phyloP scores from a whole-genome alignment of 2,797 vertebrate genomes.

The Pangasius macronema region DNA sequence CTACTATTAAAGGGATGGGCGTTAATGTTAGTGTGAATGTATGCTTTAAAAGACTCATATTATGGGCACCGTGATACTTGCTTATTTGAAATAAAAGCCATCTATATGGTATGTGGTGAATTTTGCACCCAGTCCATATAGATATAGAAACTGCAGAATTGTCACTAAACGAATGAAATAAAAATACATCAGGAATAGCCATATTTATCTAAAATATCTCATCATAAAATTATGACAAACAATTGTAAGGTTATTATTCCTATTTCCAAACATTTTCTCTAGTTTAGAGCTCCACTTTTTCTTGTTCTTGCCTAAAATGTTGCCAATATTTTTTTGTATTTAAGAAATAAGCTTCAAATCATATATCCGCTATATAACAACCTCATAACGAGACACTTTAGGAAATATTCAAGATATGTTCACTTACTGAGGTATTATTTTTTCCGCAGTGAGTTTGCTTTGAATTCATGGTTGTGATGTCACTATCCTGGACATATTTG shows the following conservation, averaged over 20 bases:
- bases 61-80: background rate
- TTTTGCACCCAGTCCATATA: background rate
- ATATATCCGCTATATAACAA: too few relatives aligned
- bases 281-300: background rate
- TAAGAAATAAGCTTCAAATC: background rate
- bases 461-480: background rate
- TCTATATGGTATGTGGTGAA: too few relatives aligned
- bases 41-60: background rate
- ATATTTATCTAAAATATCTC: background rate
- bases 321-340: background rate
- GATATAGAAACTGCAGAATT: background rate
- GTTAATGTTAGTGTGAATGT: background rate
- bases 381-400: too few relatives aligned
- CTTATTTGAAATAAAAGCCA: background rate
- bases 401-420: background rate
- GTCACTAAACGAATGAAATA: background rate
- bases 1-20: conserved; percentile 7
- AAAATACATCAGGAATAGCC: background rate
- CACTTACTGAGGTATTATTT: background rate
- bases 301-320: background rate
- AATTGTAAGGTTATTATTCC: background rate
- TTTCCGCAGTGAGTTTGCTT: background rate
- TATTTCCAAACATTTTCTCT: background rate
- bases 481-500: background rate
- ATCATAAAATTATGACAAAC: background rate